Evolutionary conservation across 2,797 vertebrate genomes (phyloP).

Genomic region (Pseudomugil tenellus): DNA sequence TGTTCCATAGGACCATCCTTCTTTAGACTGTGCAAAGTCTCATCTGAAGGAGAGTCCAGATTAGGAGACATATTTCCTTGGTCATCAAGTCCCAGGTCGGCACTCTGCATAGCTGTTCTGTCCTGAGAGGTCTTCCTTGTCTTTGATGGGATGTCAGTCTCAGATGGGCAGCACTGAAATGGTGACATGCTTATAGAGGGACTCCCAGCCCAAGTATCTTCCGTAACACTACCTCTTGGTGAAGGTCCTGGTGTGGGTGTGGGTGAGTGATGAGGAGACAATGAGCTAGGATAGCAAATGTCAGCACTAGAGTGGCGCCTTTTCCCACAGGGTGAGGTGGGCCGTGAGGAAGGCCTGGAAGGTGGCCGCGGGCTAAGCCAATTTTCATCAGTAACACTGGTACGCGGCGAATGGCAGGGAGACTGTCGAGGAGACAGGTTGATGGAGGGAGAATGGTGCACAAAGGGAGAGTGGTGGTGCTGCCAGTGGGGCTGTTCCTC

Average conservation of each 20-base stretch:
- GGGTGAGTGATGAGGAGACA: constrained; percentile 96
- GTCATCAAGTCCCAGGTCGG: constrained; percentile 89
- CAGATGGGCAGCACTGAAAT: constrained; percentile 92
- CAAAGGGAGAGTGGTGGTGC: constrained; percentile 77
- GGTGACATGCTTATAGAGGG: constrained; percentile 87
- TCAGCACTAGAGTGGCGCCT: constrained; percentile 97
- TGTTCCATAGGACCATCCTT: constrained; percentile 94
- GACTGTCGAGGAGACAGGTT: constrained; percentile 94
- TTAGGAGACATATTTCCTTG: constrained; percentile 88
- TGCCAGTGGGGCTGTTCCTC: constrained; percentile 91
- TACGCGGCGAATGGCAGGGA: constrained; percentile 96
- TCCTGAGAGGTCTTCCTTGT: constrained; percentile 97
- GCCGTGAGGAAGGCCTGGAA: constrained; percentile 94
- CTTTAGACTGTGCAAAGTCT: constrained; percentile 88
- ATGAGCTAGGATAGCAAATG: constrained; percentile 90
- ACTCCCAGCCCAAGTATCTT: constrained; percentile 93
- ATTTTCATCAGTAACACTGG: constrained; percentile 97
- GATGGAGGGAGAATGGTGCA: constrained; percentile 78
- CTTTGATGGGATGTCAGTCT: constrained; percentile 96
- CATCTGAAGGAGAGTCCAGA: constrained; percentile 90
- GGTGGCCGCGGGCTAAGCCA: constrained; percentile 96
- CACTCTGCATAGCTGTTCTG: constrained; percentile 86
- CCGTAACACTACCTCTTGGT: constrained; percentile 94
- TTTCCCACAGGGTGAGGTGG: constrained; percentile 96
- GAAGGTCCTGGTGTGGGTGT: constrained; percentile 94